A percentile compares a stretch with the other conserved stretches of the same genome.
Conservation (phyloP, 2,797 vertebrate species). For the Odontamblyopus lacepedii region DNA sequence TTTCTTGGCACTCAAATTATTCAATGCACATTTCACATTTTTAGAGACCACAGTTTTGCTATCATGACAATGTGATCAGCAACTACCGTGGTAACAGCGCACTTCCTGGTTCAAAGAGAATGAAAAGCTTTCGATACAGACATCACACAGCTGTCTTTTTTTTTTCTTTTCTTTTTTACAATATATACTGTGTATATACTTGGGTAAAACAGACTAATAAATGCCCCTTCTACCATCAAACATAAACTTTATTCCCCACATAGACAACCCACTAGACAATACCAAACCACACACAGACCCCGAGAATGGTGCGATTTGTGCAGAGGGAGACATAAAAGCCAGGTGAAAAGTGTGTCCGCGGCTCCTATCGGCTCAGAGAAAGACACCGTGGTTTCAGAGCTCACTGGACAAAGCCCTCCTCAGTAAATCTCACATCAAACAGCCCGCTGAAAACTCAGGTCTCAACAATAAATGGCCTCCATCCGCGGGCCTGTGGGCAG, state of each 20-base stretch:
- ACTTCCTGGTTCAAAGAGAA: too few species aligned
- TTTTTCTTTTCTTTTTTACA: too few species aligned
- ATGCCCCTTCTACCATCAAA: not conserved
- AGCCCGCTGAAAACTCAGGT: slow-evolving; percentile 65
- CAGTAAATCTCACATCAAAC: slow-evolving; percentile 70
- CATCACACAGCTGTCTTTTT: too few species aligned
- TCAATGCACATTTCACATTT: too few species aligned
- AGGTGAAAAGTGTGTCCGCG: not conserved
- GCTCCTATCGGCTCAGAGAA: not conserved
- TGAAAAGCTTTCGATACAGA: too few species aligned
- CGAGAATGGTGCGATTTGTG: not conserved
- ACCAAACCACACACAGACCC: not conserved
- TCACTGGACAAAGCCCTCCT: slow-evolving; percentile 51
- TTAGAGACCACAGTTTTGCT: too few species aligned
- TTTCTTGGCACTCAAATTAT: too few species aligned
- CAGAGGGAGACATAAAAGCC: slow-evolving; percentile 1
- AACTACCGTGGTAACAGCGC: not conserved
- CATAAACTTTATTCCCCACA: not conserved
- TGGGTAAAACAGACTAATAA: not conserved
- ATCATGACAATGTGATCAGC: not conserved
- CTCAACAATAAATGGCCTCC: slow-evolving; percentile 66
- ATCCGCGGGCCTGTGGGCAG: slow-evolving; percentile 60
- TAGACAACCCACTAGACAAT: slow-evolving; percentile 1
- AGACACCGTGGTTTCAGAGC: slow-evolving; percentile 29
- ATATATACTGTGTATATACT: too few species aligned